A percentile compares a stretch with the other conserved stretches of the same genome.
Conservation (phyloP, 2,113 vertebrate species). For the Oncorhynchus gorbuscha region DNA sequence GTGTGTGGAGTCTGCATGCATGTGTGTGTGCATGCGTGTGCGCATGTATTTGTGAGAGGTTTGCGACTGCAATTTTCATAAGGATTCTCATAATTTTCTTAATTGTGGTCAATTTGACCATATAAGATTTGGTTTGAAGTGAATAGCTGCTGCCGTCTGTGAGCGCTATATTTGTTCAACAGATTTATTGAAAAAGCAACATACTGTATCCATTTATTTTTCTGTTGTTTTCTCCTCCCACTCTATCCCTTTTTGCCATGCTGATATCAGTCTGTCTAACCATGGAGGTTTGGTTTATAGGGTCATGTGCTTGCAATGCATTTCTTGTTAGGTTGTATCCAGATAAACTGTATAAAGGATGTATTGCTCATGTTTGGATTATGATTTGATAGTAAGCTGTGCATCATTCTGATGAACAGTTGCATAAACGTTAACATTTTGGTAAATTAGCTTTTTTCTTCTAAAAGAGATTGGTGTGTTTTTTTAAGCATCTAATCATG, state of each 20-base stretch:
- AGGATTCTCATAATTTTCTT: conserved; percentile 40
- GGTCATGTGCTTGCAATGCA: conserved; percentile 69
- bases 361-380: conserved; percentile 73
- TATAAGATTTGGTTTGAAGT: conserved; percentile 4
- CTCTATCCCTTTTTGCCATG: conserved; percentile 41
- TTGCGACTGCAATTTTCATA: neutral
- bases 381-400: conserved; percentile 58
- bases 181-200: neutral
- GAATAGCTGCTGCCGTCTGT: conserved; percentile 3
- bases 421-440: conserved; percentile 13
- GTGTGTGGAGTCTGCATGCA: neutral
- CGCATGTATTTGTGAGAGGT: conserved; percentile 2
- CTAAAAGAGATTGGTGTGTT: too few species aligned
- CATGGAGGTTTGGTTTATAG: conserved; percentile 38
- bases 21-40: conserved; percentile 5
- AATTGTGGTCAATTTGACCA: conserved; percentile 2
- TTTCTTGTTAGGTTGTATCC: conserved; percentile 70
- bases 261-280: conserved; percentile 51
- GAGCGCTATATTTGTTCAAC: neutral
- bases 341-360: conserved; percentile 70
- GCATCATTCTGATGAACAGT: conserved; percentile 51
- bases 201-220: neutral
- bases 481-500: too few species aligned
- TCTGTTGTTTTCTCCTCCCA: neutral
- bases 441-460: too few species aligned